Base-by-base conservation (phyloP, 2,113 vertebrate species). In the Daboia siamensis region DNA sequence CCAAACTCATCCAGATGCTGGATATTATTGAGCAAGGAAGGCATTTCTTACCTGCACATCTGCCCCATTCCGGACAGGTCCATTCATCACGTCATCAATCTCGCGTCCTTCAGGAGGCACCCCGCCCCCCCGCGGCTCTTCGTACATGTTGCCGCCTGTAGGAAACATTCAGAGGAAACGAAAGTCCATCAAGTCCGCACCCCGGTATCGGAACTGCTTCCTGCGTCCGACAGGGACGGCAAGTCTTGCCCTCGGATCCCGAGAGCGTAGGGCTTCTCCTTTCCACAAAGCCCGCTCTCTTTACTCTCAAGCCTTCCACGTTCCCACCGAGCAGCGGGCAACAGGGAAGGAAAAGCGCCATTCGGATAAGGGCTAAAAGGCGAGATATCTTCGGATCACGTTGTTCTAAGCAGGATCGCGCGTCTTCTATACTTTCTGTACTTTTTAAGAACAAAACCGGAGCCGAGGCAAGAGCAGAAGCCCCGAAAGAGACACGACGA, bases 31-130 rank as follows among this genome's bases (percentile, higher is more conserved):
- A 87, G 51, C 29, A 17, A 33, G 48, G 46, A 17, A 26, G 61
- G 29, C 0, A 8, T n/a, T 15, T 26, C 93, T 93, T 90, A 97
- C 97, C 96, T 97, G 96, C 0, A 89, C 8, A 52, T 97, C 95
- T 0, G 56, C 87, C 0, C 87, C 94, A 87, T 94, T 86, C 54
- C 48, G 89, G 10, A n/a, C 74, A 8, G 64, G 87, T 17, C 80
- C 39, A 3, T 87, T 85, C 17, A 80, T 80, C 3, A 48, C 44
- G 3, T 23, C 44, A 90, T 91, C 0, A 61, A 3, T 1, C 90
- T 48, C 59, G 10, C 56, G 59, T 24, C 80, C 1, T 0, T 94
- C 2, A 0, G 51, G 84, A 0, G 5, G 33, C 15, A 1, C 46
- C 1, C 7, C 54, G 33, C 94, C 95, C 51, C 59, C 59, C 0